Percentiles rank a stretch among this genome's conserved stretches.
These are phyloP conservation scores for Nothoprocta pentlandii DNA, from an alignment of 2,113 vertebrate species.

Conservation along the genomic window DNA sequence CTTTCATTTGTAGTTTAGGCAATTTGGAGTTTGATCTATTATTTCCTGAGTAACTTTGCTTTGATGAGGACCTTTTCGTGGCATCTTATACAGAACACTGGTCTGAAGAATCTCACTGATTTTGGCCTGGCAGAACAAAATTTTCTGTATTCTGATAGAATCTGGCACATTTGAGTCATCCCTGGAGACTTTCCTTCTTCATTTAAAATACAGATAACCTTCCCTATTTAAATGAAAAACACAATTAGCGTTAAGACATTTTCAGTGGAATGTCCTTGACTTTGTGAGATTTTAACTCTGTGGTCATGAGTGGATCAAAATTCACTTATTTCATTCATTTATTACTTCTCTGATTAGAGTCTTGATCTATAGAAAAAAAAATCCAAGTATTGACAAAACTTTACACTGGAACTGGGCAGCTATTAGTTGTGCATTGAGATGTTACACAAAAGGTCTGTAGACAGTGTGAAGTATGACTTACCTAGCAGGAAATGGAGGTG, in stretches of 20 bases:
- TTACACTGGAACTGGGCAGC: neutral
- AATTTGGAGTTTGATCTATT: neutral
- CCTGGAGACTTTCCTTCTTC: neutral
- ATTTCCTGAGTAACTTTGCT: neutral
- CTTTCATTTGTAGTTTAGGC: neutral
- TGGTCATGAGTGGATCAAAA: neutral
- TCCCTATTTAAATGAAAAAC: neutral
- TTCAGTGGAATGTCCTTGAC: neutral
- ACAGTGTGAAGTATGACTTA: neutral
- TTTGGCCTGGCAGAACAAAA: neutral
- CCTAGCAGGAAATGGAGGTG: neutral
- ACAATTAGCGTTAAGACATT: neutral
- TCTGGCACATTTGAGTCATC: neutral
- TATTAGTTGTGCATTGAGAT: neutral
- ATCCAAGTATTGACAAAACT: neutral
- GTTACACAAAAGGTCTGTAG: neutral
- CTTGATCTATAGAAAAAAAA: neutral
- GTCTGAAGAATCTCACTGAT: neutral
- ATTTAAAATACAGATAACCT: neutral
- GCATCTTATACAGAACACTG: neutral
- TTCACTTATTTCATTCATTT: neutral
- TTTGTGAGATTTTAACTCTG: neutral
- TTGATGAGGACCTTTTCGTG: slow-evolving; percentile 2
- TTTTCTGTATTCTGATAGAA: neutral
- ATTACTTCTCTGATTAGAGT: neutral